Percentiles rank a stretch among this genome's conserved stretches.
Conservation (phyloP, 2,113 vertebrate genomes). For the Aviceda subcristata region DNA sequence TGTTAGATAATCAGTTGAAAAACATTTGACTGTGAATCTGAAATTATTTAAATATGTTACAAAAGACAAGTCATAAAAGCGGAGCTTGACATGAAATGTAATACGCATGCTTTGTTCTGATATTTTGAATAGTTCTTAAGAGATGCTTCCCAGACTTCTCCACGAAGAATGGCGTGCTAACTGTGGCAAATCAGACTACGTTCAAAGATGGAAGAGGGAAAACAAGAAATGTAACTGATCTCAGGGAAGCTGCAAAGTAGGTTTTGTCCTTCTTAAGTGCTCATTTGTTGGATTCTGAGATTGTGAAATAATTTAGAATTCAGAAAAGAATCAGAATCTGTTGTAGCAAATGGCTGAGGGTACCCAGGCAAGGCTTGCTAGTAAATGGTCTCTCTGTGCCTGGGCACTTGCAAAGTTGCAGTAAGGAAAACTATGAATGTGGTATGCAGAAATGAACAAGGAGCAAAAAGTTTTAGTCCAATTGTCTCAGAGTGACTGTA, state of each 20-base stretch:
- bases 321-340: background rate
- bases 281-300: background rate
- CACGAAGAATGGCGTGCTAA: slow-evolving; percentile 83
- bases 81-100: background rate
- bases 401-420: background rate
- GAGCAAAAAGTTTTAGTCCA: background rate
- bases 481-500: background rate
- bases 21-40: background rate
- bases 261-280: slow-evolving; percentile 31
- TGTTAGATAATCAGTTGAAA: background rate
- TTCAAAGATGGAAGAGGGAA: slow-evolving; percentile 85
- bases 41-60: background rate
- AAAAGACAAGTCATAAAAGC: background rate
- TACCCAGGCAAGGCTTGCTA: background rate
- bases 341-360: background rate
- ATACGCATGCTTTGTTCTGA: background rate
- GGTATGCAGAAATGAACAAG: background rate
- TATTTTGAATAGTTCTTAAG: slow-evolving; percentile 84
- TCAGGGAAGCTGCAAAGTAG: slow-evolving; percentile 89
- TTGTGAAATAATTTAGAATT: background rate
- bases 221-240: slow-evolving; percentile 81
- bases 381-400: background rate
- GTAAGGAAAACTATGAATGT: background rate
- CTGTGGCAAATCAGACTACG: slow-evolving; percentile 81
- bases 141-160: slow-evolving; percentile 95